Conservation (phyloP, 2,797 vertebrate genomes). For the Fistularia tabacaria region DNA sequence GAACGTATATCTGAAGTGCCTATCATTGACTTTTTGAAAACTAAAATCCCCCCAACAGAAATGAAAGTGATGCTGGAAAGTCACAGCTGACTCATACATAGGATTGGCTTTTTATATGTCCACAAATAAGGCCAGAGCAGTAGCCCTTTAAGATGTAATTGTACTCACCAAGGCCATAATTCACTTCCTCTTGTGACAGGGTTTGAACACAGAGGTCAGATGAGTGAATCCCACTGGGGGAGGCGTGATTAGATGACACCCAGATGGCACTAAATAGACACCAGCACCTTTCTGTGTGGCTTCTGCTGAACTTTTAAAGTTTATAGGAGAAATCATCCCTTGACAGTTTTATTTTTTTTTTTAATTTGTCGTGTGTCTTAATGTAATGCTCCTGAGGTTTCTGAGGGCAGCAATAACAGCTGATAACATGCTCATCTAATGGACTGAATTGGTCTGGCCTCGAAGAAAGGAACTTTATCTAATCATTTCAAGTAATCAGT, state of each 20-base stretch:
- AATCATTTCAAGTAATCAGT: slow-evolving; percentile 8
- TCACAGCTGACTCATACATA: slow-evolving; percentile 22
- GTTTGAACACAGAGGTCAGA: slow-evolving; percentile 47
- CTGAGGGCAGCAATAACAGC: not conserved
- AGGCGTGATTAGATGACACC: slow-evolving; percentile 49
- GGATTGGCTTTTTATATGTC: slow-evolving; percentile 24
- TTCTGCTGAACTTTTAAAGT: not conserved
- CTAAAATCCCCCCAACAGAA: not conserved
- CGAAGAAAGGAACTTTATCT: slow-evolving; percentile 24
- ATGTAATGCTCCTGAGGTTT: not conserved
- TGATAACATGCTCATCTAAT: not conserved
- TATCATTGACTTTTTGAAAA: too few species aligned
- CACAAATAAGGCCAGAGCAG: slow-evolving; percentile 9
- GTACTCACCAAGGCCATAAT: slow-evolving; percentile 29
- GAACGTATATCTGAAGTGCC: too few species aligned
- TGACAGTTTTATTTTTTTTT: not conserved
- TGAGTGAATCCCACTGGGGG: slow-evolving; percentile 30
- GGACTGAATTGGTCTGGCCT: slow-evolving; percentile 5
- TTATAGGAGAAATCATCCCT: not conserved
- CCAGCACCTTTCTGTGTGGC: slow-evolving; percentile 19
- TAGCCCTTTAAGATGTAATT: slow-evolving; percentile 12
- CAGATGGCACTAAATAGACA: slow-evolving; percentile 49
- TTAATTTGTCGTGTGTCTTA: not conserved
- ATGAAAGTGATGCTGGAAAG: slow-evolving; percentile 14
- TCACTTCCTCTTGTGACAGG: slow-evolving; percentile 51